Percentiles rank a stretch among this genome's conserved stretches.
Conservation (phyloP, 1,140 invertebrate genomes). For the Cheumatopsyche charites region DNA sequence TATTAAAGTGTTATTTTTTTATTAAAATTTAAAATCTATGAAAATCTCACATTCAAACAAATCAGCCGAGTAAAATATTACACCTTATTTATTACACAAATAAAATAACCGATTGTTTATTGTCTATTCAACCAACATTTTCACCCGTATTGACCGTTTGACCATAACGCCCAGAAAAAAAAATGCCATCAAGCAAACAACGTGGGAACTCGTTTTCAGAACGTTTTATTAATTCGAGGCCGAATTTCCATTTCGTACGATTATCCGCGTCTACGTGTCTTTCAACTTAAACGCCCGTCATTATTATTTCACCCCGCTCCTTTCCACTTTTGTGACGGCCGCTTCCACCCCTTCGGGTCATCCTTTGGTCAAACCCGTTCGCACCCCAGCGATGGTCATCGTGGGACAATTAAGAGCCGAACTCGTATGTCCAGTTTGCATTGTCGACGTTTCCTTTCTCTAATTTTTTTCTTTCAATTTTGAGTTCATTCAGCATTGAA, state of each 20-base stretch:
- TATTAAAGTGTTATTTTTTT: too few relatives aligned
- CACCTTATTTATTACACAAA: too few relatives aligned
- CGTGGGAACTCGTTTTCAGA: constrained; percentile 28
- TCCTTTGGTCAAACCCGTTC: constrained; percentile 37
- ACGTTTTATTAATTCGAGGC: constrained; percentile 24
- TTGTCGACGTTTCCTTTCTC: constrained; percentile 16
- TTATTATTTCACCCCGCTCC: neutral
- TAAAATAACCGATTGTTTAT: too few relatives aligned
- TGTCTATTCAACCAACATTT: neutral
- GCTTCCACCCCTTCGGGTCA: constrained; percentile 30
- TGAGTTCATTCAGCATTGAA: constrained; percentile 23
- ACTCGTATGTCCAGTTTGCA: constrained; percentile 48
- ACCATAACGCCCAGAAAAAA: neutral
- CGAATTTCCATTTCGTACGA: constrained; percentile 21
- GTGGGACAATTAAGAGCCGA: constrained; percentile 35
- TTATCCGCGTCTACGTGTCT: constrained; percentile 18
- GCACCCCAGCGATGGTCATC: constrained; percentile 26
- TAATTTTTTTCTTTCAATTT: too few relatives aligned
- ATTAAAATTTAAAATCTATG: too few relatives aligned
- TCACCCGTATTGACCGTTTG: neutral
- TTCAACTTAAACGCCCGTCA: neutral
- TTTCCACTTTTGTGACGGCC: neutral
- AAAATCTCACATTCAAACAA: neutral
- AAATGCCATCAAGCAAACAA: neutral
- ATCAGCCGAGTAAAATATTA: neutral